Evolutionary conservation across 2,113 vertebrate species (phyloP).

Genomic region (Phocoena phocoena): DNA sequence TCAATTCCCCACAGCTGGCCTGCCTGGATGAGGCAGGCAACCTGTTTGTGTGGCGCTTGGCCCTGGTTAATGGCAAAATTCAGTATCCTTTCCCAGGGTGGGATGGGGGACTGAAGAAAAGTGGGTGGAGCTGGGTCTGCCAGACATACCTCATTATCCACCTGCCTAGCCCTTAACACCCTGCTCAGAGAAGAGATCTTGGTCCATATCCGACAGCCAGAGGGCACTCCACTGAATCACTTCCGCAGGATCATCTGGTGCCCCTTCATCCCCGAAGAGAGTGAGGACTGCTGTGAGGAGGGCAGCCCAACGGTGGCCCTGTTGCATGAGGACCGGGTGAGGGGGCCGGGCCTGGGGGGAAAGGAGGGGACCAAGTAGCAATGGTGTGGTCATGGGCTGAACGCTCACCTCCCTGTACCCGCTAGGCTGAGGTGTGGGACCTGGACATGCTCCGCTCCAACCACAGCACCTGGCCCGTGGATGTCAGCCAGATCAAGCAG

Average conservation of each 20-base stretch:
- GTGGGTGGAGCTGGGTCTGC: not conserved
- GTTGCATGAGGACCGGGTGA: conserved; percentile 95
- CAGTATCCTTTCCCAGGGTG: conserved; percentile 89
- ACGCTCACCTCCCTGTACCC: not conserved
- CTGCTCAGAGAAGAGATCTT: conserved; percentile 92
- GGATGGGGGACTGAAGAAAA: not conserved
- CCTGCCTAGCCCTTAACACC: conserved; percentile 82
- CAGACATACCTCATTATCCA: not conserved
- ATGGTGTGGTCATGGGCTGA: not conserved
- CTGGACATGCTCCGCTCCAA: conserved; percentile 92
- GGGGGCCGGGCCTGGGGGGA: not conserved
- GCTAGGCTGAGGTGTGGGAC: conserved; percentile 98
- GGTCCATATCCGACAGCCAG: conserved; percentile 91
- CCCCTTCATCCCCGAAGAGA: conserved; percentile 96
- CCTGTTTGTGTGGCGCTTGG: conserved; percentile 96
- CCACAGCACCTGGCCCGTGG: conserved; percentile 91
- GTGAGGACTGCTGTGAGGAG: conserved; percentile 92
- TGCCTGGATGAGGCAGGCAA: conserved; percentile 97
- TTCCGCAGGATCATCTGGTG: conserved; percentile 97
- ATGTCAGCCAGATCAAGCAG: conserved; percentile 92
- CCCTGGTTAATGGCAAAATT: conserved; percentile 92
- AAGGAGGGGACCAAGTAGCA: not conserved
- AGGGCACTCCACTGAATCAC: conserved; percentile 89
- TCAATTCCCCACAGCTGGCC: conserved; percentile 95
- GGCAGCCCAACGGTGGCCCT: conserved; percentile 93